phyloP scores from a whole-genome alignment of 2,888 invertebrate genomes.

The Formica aserva region DNA sequence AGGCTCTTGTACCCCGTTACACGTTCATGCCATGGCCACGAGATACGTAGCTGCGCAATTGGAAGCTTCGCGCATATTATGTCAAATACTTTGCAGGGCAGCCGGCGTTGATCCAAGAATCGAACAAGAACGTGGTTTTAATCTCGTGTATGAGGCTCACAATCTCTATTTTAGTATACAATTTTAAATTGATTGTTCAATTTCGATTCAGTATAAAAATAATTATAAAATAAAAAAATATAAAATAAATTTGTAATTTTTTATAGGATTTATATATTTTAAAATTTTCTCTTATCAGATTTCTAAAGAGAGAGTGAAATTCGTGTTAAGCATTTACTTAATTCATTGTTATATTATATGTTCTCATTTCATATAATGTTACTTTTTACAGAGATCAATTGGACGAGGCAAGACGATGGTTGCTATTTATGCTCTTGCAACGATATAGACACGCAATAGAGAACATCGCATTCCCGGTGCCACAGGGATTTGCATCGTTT shows the following conservation, averaged over 20 bases:
- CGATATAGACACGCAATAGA: slow-evolving; percentile 93
- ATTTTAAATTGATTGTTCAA: slow-evolving; percentile 28
- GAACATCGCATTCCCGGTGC: slow-evolving; percentile 93
- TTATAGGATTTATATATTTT: background rate
- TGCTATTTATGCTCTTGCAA: slow-evolving; percentile 93
- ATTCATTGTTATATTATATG: background rate
- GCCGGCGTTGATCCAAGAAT: slow-evolving; percentile 90
- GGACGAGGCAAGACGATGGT: slow-evolving; percentile 89
- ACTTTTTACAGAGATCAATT: slow-evolving; percentile 89
- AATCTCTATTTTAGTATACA: slow-evolving; percentile 7
- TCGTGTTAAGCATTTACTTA: background rate
- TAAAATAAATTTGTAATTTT: background rate
- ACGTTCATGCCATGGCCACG: slow-evolving; percentile 93
- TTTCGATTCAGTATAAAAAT: slow-evolving; percentile 17
- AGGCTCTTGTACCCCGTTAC: slow-evolving; percentile 88
- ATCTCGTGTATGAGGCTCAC: slow-evolving; percentile 89
- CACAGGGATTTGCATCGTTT: slow-evolving; percentile 95
- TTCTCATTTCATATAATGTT: background rate
- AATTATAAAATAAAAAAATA: background rate
- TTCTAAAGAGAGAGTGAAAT: background rate
- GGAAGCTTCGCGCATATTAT: slow-evolving; percentile 92
- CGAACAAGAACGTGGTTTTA: slow-evolving; percentile 92
- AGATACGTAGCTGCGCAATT: slow-evolving; percentile 93
- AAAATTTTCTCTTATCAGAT: background rate
- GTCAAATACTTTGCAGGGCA: slow-evolving; percentile 91